These are phyloP conservation scores for Macrosteles quadrilineatus DNA, from an alignment of 1,140 invertebrate genomes.

Conservation along the genomic window DNA sequence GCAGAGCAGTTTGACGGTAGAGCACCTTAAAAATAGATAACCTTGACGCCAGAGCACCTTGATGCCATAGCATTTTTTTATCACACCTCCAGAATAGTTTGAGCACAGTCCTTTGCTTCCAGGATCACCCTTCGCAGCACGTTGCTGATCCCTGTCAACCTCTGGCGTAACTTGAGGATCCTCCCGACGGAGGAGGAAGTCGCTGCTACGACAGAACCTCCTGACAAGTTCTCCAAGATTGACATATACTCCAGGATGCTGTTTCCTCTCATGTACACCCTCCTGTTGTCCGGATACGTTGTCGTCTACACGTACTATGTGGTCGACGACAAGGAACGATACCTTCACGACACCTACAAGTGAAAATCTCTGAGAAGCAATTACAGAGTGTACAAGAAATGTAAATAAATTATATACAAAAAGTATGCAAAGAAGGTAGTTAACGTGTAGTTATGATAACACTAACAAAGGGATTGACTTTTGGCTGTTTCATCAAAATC, in stretches of 20 bases:
- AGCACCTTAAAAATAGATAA: no score
- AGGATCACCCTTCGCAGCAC: neutral
- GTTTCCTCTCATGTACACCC: constrained; percentile 33
- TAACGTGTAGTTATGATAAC: no score
- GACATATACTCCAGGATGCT: constrained; percentile 49
- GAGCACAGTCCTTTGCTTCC: no score
- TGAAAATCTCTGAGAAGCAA: neutral
- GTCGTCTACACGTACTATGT: constrained; percentile 38
- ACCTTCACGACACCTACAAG: neutral
- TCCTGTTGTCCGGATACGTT: constrained; percentile 26
- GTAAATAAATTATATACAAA: no score
- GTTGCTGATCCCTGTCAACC: constrained; percentile 15
- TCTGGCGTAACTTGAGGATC: constrained; percentile 25
- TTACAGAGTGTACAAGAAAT: no score
- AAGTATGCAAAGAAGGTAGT: no score
- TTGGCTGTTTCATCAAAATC: no score
- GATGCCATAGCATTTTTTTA: no score
- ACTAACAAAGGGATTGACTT: no score
- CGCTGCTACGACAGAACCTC: constrained; percentile 8
- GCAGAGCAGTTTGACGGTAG: no score
- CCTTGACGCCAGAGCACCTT: no score
- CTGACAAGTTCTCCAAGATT: constrained; percentile 52
- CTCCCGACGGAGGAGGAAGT: constrained; percentile 34
- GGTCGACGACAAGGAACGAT: constrained; percentile 30
- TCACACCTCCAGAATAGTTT: no score